Evolutionary conservation across 2,797 vertebrate genomes (phyloP).

Genomic region (Luscinia luscinia): DNA sequence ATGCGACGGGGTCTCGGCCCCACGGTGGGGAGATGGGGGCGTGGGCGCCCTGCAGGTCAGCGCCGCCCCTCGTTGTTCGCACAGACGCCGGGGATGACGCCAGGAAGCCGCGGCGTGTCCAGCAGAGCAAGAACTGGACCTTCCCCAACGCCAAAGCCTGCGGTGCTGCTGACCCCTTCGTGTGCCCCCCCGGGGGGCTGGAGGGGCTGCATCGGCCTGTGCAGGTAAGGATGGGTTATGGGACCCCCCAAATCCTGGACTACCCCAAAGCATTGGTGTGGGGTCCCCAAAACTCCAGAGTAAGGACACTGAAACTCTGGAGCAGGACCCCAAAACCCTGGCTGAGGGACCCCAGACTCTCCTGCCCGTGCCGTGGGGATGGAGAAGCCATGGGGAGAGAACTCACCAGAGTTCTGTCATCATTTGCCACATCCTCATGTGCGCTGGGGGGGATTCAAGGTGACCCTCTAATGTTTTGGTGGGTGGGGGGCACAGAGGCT

Average conservation of each 20-base stretch:
- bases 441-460: not conserved
- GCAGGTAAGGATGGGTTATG: slow-evolving; percentile 55
- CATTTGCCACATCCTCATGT: not conserved
- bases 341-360: not conserved
- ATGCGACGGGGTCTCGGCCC: accelerated
- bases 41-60: slow-evolving; percentile 39
- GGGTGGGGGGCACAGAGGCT: not conserved
- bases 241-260: not conserved
- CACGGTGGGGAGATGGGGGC: not conserved
- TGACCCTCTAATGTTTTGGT: accelerated
- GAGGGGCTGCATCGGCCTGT: slow-evolving; percentile 75
- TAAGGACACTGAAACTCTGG: not conserved
- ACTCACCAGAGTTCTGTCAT: not conserved
- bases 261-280: not conserved
- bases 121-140: slow-evolving; percentile 90
- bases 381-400: not conserved
- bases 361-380: too few relatives aligned
- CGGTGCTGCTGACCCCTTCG: slow-evolving; percentile 81
- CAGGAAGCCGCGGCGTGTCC: slow-evolving; percentile 77
- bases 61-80: not conserved
- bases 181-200: slow-evolving; percentile 83
- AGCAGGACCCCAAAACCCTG: accelerated
- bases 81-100: slow-evolving; percentile 77
- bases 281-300: not conserved
- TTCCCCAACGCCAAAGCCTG: slow-evolving; percentile 92